Base-by-base conservation (phyloP, 2,888 invertebrate genomes). In the Panzeria rudis region DNA sequence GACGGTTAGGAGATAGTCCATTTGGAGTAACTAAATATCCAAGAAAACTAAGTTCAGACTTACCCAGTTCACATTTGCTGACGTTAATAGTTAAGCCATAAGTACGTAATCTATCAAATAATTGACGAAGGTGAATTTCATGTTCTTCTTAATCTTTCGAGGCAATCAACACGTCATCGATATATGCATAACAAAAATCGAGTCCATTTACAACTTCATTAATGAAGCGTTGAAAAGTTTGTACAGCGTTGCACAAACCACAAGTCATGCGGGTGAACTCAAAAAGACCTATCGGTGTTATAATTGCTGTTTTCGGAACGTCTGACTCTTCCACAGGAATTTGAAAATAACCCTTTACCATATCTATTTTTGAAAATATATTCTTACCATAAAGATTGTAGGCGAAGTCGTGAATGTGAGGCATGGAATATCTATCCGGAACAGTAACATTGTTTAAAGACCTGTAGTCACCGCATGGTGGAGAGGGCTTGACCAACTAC, bases 51-150 rank as follows among this genome's bases (percentile, higher is more conserved):
- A 50, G 50, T 68, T 54, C 38, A 2, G 54, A n/a, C 25, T 69
- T 69, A 9, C 38, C 54, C 54, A 69, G 54, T 41, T 54, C 54
- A 69, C 71, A 56, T 44, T 71, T 56, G 15, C n/a, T n/a, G n/a
- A n/a, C n/a, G n/a, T n/a, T n/a, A n/a, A n/a, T n/a, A n/a, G n/a
- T n/a, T n/a, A n/a, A n/a, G n/a, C n/a, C n/a, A n/a, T n/a, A n/a
- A n/a, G n/a, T n/a, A n/a, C n/a, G n/a, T n/a, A n/a, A n/a, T n/a
- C n/a, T n/a, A n/a, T n/a, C n/a, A n/a, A n/a, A n/a, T n/a, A n/a
- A n/a, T n/a, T n/a, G n/a, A n/a, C 25, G 41, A 35, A 59, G 32
- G 15, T 59, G 59, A 59, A 35, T 59, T 59, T 59, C 35, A 5
- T 59, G 59, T 35, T 32, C 32, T 32, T 32, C 32, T 7, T 5